phyloP scores from a whole-genome alignment of 1,140 invertebrate genomes.

The Drosophila obscura region DNA sequence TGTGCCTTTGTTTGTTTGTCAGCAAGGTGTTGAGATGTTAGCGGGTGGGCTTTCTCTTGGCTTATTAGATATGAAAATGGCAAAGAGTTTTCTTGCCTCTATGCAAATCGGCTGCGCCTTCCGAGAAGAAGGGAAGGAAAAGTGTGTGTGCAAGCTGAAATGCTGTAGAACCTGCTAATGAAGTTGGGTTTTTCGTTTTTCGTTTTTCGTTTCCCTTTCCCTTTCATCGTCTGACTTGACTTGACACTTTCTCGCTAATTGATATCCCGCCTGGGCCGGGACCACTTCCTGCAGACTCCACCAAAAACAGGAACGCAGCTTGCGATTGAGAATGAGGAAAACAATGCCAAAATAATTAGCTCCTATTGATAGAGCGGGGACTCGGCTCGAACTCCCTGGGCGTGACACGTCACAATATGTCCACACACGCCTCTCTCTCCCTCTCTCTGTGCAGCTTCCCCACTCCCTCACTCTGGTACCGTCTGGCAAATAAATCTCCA shows the following conservation, averaged over 20 bases:
- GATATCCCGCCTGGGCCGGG: constrained; percentile 29
- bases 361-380: constrained; percentile 55
- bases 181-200: constrained; percentile 14
- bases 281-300: constrained; percentile 25
- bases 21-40: constrained; percentile 50
- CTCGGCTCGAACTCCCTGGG: constrained; percentile 45
- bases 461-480: constrained; percentile 10
- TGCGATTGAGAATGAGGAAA: constrained; percentile 41
- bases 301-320: constrained; percentile 40
- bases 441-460: constrained; percentile 4
- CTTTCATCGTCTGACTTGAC: constrained; percentile 41
- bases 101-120: constrained; percentile 4
- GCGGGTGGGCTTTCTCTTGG: constrained; percentile 54
- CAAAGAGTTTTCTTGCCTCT: not conserved
- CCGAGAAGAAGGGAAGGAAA: not conserved
- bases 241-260: constrained; percentile 57
- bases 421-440: constrained; percentile 57
- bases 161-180: constrained; percentile 23
- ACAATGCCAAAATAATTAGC: constrained; percentile 77
- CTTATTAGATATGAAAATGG: constrained; percentile 32
- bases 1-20: constrained; percentile 19
- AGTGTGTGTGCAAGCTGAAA: constrained; percentile 22
- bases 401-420: constrained; percentile 80
- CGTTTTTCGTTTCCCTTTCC: constrained; percentile 2
- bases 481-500: constrained; percentile 69